A percentile compares a stretch with the other conserved stretches of the same genome.
phyloP scores from a whole-genome alignment of 2,797 vertebrate genomes.

The Orientallactaga sibirica region DNA sequence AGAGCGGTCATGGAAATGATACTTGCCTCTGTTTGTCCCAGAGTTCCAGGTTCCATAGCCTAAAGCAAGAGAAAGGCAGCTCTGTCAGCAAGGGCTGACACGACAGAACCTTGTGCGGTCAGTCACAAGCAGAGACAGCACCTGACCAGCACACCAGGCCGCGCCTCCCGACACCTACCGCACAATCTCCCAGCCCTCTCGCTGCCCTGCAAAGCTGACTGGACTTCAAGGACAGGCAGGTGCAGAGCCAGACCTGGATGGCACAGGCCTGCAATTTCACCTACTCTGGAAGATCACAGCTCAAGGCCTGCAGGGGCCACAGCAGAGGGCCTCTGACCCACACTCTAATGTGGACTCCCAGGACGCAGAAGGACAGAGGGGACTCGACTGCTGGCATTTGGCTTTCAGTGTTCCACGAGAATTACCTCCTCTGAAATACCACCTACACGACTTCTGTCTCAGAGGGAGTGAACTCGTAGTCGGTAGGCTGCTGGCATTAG shows the following conservation, averaged over 20 bases:
- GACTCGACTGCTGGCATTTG: neutral
- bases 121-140: neutral
- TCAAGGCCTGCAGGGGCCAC: neutral
- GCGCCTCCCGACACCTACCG: neutral
- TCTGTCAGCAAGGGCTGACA: neutral
- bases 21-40: slow-evolving; percentile 88
- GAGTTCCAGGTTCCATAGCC: slow-evolving; percentile 89
- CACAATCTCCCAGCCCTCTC: neutral
- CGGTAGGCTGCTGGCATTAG: neutral
- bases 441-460: neutral
- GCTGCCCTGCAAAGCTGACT: neutral
- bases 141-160: neutral
- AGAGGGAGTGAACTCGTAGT: neutral
- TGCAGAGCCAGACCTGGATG: neutral
- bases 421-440: neutral
- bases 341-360: neutral
- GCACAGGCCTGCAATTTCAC: neutral
- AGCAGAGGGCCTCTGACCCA: neutral
- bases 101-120: neutral
- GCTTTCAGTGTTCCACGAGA: neutral
- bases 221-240: neutral
- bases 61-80: slow-evolving; percentile 76
- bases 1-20: neutral
- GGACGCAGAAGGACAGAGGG: no score
- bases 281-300: neutral